phyloP scores from a whole-genome alignment of 2,888 invertebrate species.

The Steinernema carpocapsae region DNA sequence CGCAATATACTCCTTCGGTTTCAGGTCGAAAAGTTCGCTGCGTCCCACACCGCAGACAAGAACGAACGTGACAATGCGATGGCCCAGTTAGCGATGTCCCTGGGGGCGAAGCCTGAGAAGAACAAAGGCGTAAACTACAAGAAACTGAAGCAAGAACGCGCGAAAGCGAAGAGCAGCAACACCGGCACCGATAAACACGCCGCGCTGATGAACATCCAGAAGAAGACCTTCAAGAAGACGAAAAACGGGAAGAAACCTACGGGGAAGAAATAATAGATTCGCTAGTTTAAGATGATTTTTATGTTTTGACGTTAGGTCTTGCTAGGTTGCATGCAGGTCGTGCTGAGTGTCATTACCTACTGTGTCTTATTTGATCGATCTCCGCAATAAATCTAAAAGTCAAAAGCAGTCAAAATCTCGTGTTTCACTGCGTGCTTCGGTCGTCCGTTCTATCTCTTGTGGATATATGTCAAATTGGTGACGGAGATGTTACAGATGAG shows the following conservation, averaged over 20 bases:
- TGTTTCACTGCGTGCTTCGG: background rate
- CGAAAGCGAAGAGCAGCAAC: conserved; percentile 89
- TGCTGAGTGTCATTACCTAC: conserved; percentile 6
- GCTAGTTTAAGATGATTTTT: conserved; percentile 6
- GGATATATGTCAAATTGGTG: too few species aligned
- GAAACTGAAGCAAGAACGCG: conserved; percentile 72
- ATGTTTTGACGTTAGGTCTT: background rate
- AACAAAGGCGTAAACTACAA: conserved; percentile 81
- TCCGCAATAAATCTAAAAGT: background rate
- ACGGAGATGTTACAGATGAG: background rate
- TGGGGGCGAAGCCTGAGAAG: conserved; percentile 97
- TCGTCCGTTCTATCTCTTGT: background rate
- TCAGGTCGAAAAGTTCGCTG: conserved; percentile 37
- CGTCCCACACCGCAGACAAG: conserved; percentile 31
- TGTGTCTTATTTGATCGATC: too few species aligned
- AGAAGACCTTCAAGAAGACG: conserved; percentile 24
- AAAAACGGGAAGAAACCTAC: conserved; percentile 25
- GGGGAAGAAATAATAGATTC: conserved; percentile 11
- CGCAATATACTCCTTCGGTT: too few species aligned
- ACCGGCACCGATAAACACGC: background rate
- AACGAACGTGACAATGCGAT: conserved; percentile 37
- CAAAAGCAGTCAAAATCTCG: background rate
- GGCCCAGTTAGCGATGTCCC: background rate
- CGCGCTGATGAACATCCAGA: background rate
- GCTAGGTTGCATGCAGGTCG: conserved; percentile 11